phyloP scores from a whole-genome alignment of 2,113 vertebrate species.

The Xiphias gladius region DNA sequence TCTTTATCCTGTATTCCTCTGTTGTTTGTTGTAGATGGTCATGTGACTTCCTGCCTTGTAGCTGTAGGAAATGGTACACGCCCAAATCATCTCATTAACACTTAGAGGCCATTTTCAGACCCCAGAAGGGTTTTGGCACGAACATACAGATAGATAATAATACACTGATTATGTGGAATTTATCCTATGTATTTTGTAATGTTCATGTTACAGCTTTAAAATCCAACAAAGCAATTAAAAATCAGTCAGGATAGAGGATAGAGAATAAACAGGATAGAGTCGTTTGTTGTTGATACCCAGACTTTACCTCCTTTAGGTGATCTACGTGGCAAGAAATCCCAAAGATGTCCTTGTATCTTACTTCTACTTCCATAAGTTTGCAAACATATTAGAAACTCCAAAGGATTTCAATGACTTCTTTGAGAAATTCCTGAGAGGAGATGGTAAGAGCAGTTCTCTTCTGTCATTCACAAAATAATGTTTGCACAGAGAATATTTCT shows the following conservation, averaged over 20 bases:
- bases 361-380: conserved; percentile 75
- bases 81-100: background rate
- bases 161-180: too few species aligned
- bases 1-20: background rate
- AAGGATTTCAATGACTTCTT: conserved; percentile 77
- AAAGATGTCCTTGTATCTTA: conserved; percentile 81
- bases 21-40: background rate
- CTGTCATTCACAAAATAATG: too few species aligned
- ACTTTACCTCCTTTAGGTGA: conserved; percentile 66
- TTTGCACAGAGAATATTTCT: too few species aligned
- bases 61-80: background rate
- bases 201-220: background rate
- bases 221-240: background rate
- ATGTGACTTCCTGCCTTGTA: background rate
- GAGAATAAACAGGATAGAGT: background rate
- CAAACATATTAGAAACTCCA: conserved; percentile 72
- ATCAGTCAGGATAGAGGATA: background rate
- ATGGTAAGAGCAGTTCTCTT: conserved; percentile 45
- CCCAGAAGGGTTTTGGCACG: background rate
- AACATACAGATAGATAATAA: background rate
- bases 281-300: background rate
- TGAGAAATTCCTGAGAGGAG: conserved; percentile 75
- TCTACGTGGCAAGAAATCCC: conserved; percentile 81
- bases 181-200: too few species aligned
- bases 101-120: background rate